Base-by-base conservation (phyloP, 2,888 invertebrate species). In the Watsonalla cultraria region DNA sequence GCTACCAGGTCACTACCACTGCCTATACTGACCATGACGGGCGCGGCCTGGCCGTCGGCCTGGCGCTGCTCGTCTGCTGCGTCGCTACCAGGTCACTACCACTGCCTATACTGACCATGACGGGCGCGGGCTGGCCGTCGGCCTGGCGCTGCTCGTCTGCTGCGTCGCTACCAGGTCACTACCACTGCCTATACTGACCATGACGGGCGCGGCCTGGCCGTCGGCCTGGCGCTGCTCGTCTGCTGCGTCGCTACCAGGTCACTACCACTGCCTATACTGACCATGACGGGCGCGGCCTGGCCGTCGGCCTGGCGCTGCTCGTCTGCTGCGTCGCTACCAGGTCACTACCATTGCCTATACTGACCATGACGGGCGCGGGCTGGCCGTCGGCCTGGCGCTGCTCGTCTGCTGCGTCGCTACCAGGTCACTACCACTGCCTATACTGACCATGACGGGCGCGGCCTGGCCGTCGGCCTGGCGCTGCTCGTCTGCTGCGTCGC, bases 171-270 rank as follows among this genome's bases (percentile, higher is more conserved):
- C 97, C 76, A 94, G 94, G 96, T 96, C 51, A 53, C 46, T 24
- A 24, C 24, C 34, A 13, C 11, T 45, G 24, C 47, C 94, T 24
- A 87, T 94, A 39, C 93, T 94, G 72, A 93, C 95, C 7, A 92
- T 94, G 57, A 92, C 95, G 58, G 91, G 94, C 92, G 96, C 58
- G 96, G 96, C 84, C 90, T 96, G 33, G 95, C 96, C 52, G 96
- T 96, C 56, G 97, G 97, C 60, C 92, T 94, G 51, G 96, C 96
- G 47, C 92, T 96, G 52, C 92, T 97, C 62, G 93, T 97, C 59
- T 95, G 96, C 73, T 97, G 97, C 75, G 93, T 97, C 56, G 96
- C 96, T 66, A 92, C 97, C 76, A 94, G 94, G 96, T 96, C 51
- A 53, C 46, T 24, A 24, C 24, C 34, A 13, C 11, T 45, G 24